phyloP scores from a whole-genome alignment of 1,140 invertebrate genomes.

The Prorops nasuta region DNA sequence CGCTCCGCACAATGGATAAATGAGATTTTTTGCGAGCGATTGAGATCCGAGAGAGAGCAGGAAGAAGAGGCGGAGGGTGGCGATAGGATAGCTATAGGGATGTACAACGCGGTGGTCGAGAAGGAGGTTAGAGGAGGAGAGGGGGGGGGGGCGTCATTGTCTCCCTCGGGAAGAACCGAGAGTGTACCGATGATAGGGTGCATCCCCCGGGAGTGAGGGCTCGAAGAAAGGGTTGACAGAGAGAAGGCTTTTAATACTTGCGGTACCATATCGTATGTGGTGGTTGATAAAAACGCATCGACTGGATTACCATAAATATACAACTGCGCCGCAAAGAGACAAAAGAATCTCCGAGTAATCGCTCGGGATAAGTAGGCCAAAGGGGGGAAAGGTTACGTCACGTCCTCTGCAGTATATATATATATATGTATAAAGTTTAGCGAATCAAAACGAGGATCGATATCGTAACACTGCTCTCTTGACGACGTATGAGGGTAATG shows the following conservation, averaged over 20 bases:
- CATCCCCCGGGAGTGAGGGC: constrained; percentile 41
- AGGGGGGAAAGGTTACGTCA: too few species aligned
- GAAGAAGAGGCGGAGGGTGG: constrained; percentile 12
- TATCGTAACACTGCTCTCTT: too few species aligned
- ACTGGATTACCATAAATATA: constrained; percentile 46
- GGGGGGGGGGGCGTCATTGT: constrained; percentile 42
- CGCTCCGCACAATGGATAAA: constrained; percentile 51
- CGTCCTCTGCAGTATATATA: too few species aligned
- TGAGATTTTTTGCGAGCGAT: constrained; percentile 55
- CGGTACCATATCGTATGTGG: constrained; percentile 33
- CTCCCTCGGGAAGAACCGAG: constrained; percentile 38
- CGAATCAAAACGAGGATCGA: too few species aligned
- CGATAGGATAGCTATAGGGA: not conserved
- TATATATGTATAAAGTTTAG: too few species aligned
- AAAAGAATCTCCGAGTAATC: too few species aligned
- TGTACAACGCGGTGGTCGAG: not conserved
- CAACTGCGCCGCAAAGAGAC: constrained; percentile 9
- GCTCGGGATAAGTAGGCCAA: too few species aligned
- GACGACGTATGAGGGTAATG: too few species aligned
- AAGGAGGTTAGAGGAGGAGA: constrained; percentile 19
- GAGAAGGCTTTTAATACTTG: constrained; percentile 50
- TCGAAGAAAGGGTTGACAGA: constrained; percentile 52
- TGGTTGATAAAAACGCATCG: constrained; percentile 49
- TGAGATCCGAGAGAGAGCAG: constrained; percentile 46
- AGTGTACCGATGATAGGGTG: constrained; percentile 53